Percentiles rank a stretch among this genome's conserved stretches.
Conservation (phyloP, 1,140 invertebrate genomes). For the Cherax quadricarinatus region DNA sequence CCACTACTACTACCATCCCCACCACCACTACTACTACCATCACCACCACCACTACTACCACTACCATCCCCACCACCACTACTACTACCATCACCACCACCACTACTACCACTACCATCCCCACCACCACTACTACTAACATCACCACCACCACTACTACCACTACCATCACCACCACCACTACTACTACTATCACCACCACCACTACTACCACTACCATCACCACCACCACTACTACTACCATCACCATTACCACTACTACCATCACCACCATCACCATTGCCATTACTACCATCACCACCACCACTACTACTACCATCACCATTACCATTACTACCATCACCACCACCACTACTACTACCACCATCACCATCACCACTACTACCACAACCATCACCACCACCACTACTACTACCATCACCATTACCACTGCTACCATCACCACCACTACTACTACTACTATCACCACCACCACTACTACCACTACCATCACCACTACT, state of each 20-base stretch:
- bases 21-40: no score
- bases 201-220: not conserved
- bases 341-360: not conserved
- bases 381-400: conserved; percentile 1
- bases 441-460: not conserved
- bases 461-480: not conserved
- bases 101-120: no score
- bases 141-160: no score
- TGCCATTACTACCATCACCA: not conserved
- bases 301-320: not conserved
- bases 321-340: not conserved
- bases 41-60: no score
- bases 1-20: no score
- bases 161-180: not conserved
- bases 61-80: no score
- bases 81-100: no score
- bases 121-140: no score
- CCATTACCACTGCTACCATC: not conserved
- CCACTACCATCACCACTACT: not conserved
- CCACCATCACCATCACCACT: conserved; percentile 17
- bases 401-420: not conserved
- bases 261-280: not conserved
- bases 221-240: not conserved
- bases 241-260: not conserved
- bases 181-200: not conserved